These are phyloP conservation scores for Volucella inflata DNA, from an alignment of 2,888 invertebrate species.

Conservation along the genomic window DNA sequence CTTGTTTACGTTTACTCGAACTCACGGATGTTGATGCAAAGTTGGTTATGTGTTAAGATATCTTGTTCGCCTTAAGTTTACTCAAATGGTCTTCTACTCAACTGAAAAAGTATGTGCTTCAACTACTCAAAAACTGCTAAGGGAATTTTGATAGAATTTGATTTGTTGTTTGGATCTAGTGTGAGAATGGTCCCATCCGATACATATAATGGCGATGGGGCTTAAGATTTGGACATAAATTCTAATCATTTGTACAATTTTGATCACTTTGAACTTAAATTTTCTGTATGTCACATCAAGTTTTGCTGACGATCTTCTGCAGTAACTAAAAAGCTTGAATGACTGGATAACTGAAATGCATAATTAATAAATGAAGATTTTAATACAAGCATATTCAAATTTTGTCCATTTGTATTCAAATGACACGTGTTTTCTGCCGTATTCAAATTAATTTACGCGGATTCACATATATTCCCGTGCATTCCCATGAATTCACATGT, in stretches of 20 bases:
- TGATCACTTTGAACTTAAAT: not conserved
- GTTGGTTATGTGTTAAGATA: not conserved
- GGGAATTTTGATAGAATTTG: too few relatives aligned
- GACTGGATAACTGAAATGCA: not conserved
- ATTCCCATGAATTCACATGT: not conserved
- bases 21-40: too few relatives aligned
- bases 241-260: not conserved
- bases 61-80: not conserved
- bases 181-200: not conserved
- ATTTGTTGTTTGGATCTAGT: not conserved
- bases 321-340: not conserved
- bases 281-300: not conserved
- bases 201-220: not conserved
- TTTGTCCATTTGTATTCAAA: not conserved
- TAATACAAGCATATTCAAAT: not conserved
- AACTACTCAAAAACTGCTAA: too few relatives aligned
- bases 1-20: too few relatives aligned
- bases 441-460: not conserved
- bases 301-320: conserved; percentile 1
- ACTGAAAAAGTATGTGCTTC: not conserved
- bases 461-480: not conserved
- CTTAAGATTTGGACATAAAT: not conserved
- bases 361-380: not conserved
- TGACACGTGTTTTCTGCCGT: not conserved
- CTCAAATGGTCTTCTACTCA: not conserved